Evolutionary conservation across 2,888 invertebrate species (phyloP), one percentile per base, ranked within the genome.

Genomic region (Sialis fuliginosa): DNA sequence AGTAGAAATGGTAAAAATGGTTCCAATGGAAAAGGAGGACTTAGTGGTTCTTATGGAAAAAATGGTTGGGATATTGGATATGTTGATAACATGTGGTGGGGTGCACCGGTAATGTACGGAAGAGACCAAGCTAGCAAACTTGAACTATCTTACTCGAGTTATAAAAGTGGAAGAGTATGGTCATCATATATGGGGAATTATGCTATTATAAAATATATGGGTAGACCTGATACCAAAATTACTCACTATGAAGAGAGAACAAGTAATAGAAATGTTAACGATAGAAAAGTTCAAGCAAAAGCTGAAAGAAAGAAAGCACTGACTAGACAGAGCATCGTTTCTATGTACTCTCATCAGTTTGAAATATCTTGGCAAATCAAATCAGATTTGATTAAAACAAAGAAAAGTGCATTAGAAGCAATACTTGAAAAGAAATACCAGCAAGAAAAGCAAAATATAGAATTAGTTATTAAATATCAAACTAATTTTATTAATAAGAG

Each of bases 61-160:
- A 52, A 54, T 47, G 53, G 54, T 7, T 48, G 47, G 46, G 54
- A 54, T 50, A 51, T 53, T 44, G 54, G 51, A 8, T 52, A 49
- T 39, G 39, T 45, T 6, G 33, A 33, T 33, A 33, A 9, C 6
- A 32, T 12, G 33, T 22, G 22, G 22, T 22, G 22, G 22, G 22
- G 2, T 22, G 4, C 2, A 2, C 22, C 22, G 22, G 4, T 6
- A 10, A 7, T n/a, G n/a, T n/a, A 10, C 6, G 30, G 10, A 13
- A 8, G 10, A 31, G 6, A n/a, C 5, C 6, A 31, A 33, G n/a
- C 9, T 43, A 30, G 33, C 6, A 22, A 43, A 33, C 22, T n/a
- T 33, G 9, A 43, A 35, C n/a, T 35, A n/a, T 2, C 2, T 9
- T 35, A 9, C 35, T 35, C 4, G 3, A n/a, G 35, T 9, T 2